Evolutionary conservation across 2,888 invertebrate genomes (phyloP).

Genomic region (Apeira syringaria): DNA sequence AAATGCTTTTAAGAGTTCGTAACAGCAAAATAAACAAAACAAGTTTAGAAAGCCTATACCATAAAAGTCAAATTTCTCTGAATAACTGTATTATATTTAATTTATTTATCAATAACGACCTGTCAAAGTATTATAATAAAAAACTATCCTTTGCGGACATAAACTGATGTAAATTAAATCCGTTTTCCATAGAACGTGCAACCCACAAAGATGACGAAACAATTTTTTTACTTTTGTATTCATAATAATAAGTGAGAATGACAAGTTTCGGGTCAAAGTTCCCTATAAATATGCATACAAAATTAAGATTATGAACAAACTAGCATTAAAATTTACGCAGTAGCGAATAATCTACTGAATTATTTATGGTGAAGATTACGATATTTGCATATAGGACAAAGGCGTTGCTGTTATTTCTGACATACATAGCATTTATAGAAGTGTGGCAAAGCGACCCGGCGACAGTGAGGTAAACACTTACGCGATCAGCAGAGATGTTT

Average conservation of each 20-base stretch:
- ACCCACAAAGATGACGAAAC: constrained; percentile 13
- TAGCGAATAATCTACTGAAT: constrained; percentile 15
- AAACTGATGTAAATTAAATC: constrained; percentile 16
- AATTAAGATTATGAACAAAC: constrained; percentile 9
- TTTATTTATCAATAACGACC: constrained; percentile 11
- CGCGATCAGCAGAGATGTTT: too few species aligned
- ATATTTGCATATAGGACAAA: constrained; percentile 12
- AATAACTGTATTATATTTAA: constrained; percentile 11
- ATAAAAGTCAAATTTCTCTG: constrained; percentile 6
- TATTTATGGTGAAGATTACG: constrained; percentile 14
- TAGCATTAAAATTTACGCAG: constrained; percentile 8
- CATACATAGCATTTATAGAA: neutral
- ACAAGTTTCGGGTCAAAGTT: constrained; percentile 18
- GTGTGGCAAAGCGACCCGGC: too few species aligned
- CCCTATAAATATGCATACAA: constrained; percentile 14
- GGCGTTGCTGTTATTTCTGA: constrained; percentile 2
- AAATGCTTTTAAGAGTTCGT: constrained; percentile 2
- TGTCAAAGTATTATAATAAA: too few species aligned
- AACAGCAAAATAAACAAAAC: constrained; percentile 8
- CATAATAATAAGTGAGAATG: constrained; percentile 23
- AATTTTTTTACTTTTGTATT: constrained; percentile 29
- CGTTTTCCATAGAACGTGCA: constrained; percentile 9
- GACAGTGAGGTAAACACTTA: too few species aligned
- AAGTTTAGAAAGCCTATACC: constrained; percentile 10
- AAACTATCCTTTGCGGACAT: constrained; percentile 4